Percentiles rank a stretch among this genome's conserved stretches.
These are phyloP conservation scores for Drosophila flavopinicola DNA, from an alignment of 2,888 invertebrate species.

Conservation along the genomic window DNA sequence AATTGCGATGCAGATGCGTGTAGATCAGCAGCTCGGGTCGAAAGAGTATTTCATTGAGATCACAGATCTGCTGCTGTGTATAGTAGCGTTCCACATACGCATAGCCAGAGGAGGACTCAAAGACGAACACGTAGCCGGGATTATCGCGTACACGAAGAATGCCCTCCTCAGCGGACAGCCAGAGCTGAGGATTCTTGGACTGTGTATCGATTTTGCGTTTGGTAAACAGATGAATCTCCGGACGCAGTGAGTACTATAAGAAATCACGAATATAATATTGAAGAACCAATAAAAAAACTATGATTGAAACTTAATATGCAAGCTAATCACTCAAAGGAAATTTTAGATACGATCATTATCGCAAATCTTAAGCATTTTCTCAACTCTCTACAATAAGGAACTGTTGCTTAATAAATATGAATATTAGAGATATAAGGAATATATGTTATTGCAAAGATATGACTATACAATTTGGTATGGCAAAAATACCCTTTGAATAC, in stretches of 20 bases:
- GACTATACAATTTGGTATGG: too few relatives aligned
- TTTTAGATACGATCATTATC: too few relatives aligned
- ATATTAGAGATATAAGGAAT: too few relatives aligned
- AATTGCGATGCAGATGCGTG: slow-evolving; percentile 72
- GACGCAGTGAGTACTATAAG: slow-evolving; percentile 57
- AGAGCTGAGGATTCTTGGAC: slow-evolving; percentile 60
- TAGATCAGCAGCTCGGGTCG: slow-evolving; percentile 70
- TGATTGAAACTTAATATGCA: too few relatives aligned
- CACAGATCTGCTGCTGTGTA: slow-evolving; percentile 81
- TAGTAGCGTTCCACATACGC: slow-evolving; percentile 72
- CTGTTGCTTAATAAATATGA: too few relatives aligned
- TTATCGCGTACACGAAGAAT: slow-evolving; percentile 73
- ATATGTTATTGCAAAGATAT: too few relatives aligned
- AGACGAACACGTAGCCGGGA: slow-evolving; percentile 80
- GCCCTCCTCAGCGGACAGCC: slow-evolving; percentile 74
- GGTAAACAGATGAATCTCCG: slow-evolving; percentile 68
- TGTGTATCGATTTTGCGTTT: slow-evolving; percentile 63
- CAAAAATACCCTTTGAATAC: too few relatives aligned
- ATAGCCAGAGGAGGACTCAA: slow-evolving; percentile 77
- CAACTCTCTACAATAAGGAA: too few relatives aligned
- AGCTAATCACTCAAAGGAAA: too few relatives aligned
- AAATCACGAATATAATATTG: neutral
- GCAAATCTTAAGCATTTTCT: too few relatives aligned
- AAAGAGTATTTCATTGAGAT: slow-evolving; percentile 81
- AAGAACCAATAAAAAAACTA: too few relatives aligned